Evolutionary conservation across 2,113 vertebrate species (phyloP).

Genomic region (Mobula hypostoma): DNA sequence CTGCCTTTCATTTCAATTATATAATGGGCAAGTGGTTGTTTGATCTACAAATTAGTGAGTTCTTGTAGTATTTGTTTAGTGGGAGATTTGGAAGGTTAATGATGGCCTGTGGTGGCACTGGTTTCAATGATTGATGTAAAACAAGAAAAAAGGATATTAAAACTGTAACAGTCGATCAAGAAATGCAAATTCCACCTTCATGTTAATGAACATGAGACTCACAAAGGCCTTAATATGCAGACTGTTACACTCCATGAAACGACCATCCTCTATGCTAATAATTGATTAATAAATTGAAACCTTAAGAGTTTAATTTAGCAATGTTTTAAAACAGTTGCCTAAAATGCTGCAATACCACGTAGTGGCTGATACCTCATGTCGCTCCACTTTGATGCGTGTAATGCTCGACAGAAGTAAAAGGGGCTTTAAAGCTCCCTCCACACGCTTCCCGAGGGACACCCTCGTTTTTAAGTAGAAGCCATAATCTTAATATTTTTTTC

Average conservation of each 20-base stretch:
- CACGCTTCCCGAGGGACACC: constrained; percentile 65
- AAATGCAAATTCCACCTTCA: constrained; percentile 81
- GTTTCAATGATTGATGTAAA: constrained; percentile 79
- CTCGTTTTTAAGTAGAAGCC: constrained; percentile 66
- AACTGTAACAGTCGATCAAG: constrained; percentile 74
- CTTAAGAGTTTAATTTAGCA: constrained; percentile 77
- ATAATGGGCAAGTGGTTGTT: constrained; percentile 98
- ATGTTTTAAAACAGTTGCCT: constrained; percentile 70
- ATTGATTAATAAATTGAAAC: constrained; percentile 63
- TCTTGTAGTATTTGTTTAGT: constrained; percentile 97
- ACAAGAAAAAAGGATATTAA: constrained; percentile 65
- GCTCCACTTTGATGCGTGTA: constrained; percentile 62
- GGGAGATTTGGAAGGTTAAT: constrained; percentile 95
- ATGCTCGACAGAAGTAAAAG: constrained; percentile 54
- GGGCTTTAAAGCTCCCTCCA: constrained; percentile 50
- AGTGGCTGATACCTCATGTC: constrained; percentile 77
- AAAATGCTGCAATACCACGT: constrained; percentile 72
- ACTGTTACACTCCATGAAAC: constrained; percentile 61
- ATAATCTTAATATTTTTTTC: constrained; percentile 49
- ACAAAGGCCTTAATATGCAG: constrained; percentile 58
- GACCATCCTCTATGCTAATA: constrained; percentile 54
- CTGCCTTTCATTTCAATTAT: constrained; percentile 96
- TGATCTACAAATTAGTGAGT: constrained; percentile 99
- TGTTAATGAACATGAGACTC: constrained; percentile 71
- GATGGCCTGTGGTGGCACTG: constrained; percentile 84